Percentiles rank a stretch among this genome's conserved stretches.
phyloP scores from a whole-genome alignment of 2,797 vertebrate genomes.

The Acipenser transmontanus region DNA sequence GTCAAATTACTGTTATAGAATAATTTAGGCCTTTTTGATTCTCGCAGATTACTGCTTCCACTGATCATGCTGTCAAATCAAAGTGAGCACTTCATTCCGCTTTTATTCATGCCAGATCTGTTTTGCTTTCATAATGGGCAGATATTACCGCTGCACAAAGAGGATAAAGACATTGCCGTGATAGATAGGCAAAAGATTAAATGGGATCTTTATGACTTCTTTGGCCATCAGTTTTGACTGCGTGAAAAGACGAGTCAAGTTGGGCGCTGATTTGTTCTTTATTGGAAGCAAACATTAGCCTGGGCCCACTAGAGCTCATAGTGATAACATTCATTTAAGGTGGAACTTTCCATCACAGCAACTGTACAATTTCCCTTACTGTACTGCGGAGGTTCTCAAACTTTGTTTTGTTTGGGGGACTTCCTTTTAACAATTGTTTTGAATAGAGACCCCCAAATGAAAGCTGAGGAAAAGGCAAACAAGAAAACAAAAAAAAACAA shows the following conservation, averaged over 20 bases:
- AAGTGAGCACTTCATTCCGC: slow-evolving; percentile 83
- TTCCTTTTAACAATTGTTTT: too few relatives aligned
- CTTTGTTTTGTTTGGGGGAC: too few relatives aligned
- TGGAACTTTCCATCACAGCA: slow-evolving; percentile 50
- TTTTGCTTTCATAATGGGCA: slow-evolving; percentile 90
- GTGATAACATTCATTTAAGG: slow-evolving; percentile 77
- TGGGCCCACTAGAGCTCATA: slow-evolving; percentile 53
- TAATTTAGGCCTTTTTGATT: slow-evolving; percentile 81
- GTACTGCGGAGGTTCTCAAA: too few relatives aligned
- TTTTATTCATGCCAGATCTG: slow-evolving; percentile 88
- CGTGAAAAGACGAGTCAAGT: slow-evolving; percentile 71
- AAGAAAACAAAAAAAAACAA: too few relatives aligned
- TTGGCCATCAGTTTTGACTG: slow-evolving; percentile 84
- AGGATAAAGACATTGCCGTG: slow-evolving; percentile 78
- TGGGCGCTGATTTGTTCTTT: slow-evolving; percentile 79
- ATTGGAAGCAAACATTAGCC: slow-evolving; percentile 79
- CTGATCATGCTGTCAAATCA: slow-evolving; percentile 82
- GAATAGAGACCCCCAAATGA: too few relatives aligned
- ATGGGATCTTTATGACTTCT: slow-evolving; percentile 90
- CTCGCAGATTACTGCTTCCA: slow-evolving; percentile 76
- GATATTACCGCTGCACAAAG: slow-evolving; percentile 81
- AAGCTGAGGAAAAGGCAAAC: too few relatives aligned
- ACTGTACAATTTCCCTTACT: too few relatives aligned
- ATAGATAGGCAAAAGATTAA: slow-evolving; percentile 86
- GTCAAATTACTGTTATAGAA: slow-evolving; percentile 80